Conservation (phyloP, 2,113 vertebrate species). For the Isurus oxyrinchus region DNA sequence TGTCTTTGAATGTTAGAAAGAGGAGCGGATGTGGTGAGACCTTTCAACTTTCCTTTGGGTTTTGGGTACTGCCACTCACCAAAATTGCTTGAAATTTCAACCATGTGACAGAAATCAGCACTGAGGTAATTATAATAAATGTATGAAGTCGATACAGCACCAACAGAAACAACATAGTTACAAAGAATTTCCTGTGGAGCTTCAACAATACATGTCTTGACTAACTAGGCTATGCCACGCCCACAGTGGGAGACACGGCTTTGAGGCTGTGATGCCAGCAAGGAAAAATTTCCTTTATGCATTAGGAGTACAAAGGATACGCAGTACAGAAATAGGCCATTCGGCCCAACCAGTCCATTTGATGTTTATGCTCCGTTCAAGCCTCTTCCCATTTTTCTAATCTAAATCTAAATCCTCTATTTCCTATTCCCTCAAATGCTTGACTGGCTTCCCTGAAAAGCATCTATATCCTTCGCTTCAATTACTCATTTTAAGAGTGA, state of each 20-base stretch:
- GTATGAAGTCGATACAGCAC: not conserved
- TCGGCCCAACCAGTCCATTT: no score
- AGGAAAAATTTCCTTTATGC: not conserved
- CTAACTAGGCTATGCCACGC: not conserved
- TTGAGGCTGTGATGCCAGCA: not conserved
- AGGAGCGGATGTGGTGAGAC: not conserved
- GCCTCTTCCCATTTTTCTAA: no score
- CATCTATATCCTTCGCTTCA: no score
- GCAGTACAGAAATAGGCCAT: no score
- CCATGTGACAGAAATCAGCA: not conserved
- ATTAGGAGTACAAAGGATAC: no score
- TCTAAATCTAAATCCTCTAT: no score
- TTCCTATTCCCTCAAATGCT: no score
- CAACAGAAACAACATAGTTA: not conserved
- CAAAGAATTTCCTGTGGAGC: not conserved
- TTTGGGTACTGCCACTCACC: not conserved
- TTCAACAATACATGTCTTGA: not conserved
- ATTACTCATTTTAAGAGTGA: no score
- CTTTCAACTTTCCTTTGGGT: not conserved
- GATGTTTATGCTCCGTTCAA: no score
- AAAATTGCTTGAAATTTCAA: not conserved
- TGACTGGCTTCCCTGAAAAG: no score
- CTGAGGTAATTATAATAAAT: slow-evolving; percentile 3
- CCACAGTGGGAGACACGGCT: not conserved
- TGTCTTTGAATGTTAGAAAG: no score